phyloP scores from a whole-genome alignment of 2,113 vertebrate genomes.

The Sander lucioperca region DNA sequence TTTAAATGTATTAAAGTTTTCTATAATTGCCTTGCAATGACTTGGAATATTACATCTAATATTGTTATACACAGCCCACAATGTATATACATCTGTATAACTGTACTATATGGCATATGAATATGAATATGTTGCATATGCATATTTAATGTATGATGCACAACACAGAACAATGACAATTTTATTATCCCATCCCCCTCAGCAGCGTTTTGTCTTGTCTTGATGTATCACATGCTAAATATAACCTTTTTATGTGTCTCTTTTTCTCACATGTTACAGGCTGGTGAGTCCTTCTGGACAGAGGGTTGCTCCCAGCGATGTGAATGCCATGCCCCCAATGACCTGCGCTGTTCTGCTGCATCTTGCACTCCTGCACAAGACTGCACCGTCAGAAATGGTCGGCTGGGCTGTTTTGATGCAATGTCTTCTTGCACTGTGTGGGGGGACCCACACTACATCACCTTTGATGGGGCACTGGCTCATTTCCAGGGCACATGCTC shows the following conservation, averaged over 20 bases:
- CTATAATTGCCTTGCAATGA: too few relatives aligned
- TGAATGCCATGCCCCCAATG: conserved; percentile 63
- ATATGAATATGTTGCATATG: too few relatives aligned
- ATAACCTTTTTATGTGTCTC: background rate
- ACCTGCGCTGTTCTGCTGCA: conserved; percentile 57
- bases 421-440: conserved; percentile 79
- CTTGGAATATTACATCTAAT: too few relatives aligned
- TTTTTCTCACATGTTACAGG: conserved; percentile 40
- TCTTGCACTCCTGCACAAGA: conserved; percentile 63
- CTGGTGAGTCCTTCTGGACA: conserved; percentile 75
- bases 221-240: background rate
- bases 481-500: conserved; percentile 86
- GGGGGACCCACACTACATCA: conserved; percentile 85
- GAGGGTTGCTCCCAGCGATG: conserved; percentile 66
- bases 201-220: background rate
- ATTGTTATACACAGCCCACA: too few relatives aligned
- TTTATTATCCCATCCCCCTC: background rate
- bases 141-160: too few relatives aligned
- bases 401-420: conserved; percentile 57
- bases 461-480: conserved; percentile 82
- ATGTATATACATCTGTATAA: too few relatives aligned
- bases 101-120: too few relatives aligned
- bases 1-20: too few relatives aligned
- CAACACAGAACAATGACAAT: background rate
- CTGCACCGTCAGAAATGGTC: conserved; percentile 69